phyloP scores from a whole-genome alignment of 2,888 invertebrate species.

The Galerucella nymphaeae region DNA sequence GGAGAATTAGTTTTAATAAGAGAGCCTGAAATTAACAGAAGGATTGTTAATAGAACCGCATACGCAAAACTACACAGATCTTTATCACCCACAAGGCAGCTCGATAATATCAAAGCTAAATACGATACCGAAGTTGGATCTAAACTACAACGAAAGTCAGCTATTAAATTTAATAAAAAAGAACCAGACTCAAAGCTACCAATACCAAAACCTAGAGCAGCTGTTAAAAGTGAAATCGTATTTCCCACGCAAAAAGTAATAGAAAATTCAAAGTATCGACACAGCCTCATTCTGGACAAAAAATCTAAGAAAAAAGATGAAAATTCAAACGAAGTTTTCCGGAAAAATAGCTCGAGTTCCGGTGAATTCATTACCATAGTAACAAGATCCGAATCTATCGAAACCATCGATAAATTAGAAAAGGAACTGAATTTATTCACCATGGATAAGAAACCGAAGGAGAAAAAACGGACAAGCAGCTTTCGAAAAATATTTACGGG shows the following conservation, averaged over 20 bases:
- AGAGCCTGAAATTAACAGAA: slow-evolving; percentile 47
- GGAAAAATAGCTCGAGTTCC: slow-evolving; percentile 44
- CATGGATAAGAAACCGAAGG: slow-evolving; percentile 57
- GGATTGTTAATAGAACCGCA: slow-evolving; percentile 49
- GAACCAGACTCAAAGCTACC: slow-evolving; percentile 45
- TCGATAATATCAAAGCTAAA: slow-evolving; percentile 50
- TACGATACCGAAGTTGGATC: slow-evolving; percentile 34
- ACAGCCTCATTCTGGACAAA: slow-evolving; percentile 43
- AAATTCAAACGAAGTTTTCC: slow-evolving; percentile 50
- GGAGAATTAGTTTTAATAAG: slow-evolving; percentile 45
- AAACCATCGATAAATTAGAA: slow-evolving; percentile 57
- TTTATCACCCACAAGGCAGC: slow-evolving; percentile 45
- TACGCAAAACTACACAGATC: slow-evolving; percentile 54
- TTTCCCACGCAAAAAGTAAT: slow-evolving; percentile 28
- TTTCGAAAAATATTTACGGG: slow-evolving; percentile 59
- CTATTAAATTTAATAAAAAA: slow-evolving; percentile 34
- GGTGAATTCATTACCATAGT: slow-evolving; percentile 50
- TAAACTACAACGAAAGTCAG: slow-evolving; percentile 15
- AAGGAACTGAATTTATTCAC: slow-evolving; percentile 57
- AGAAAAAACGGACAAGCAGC: slow-evolving; percentile 61
- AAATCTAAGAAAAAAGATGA: slow-evolving; percentile 49
- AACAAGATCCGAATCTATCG: slow-evolving; percentile 56
- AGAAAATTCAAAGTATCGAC: slow-evolving; percentile 31
- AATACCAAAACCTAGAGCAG: slow-evolving; percentile 43
- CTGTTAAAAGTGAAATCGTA: slow-evolving; percentile 45